phyloP scores from a whole-genome alignment of 2,113 vertebrate genomes.

The Excalfactoria chinensis region DNA sequence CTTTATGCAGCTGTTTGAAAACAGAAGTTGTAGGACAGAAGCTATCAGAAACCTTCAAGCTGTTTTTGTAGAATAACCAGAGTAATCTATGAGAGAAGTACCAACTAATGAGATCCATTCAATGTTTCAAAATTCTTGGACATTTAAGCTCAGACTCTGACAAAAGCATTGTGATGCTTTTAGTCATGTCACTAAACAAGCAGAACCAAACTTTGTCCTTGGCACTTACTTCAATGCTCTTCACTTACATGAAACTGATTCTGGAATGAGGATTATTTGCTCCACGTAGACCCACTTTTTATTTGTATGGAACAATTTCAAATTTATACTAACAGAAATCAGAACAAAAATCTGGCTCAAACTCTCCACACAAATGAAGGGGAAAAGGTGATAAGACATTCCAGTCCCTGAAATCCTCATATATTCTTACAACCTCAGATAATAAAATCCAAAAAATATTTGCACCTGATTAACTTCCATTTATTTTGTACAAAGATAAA shows the following conservation, averaged over 20 bases:
- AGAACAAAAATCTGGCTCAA: conserved; percentile 11
- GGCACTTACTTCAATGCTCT: background rate
- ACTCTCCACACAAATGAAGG: background rate
- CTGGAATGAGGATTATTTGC: background rate
- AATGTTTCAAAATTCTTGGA: background rate
- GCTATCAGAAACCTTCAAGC: background rate
- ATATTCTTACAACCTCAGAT: background rate
- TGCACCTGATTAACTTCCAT: background rate
- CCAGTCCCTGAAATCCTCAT: background rate
- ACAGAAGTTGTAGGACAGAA: background rate
- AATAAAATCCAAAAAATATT: background rate
- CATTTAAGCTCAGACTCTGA: background rate
- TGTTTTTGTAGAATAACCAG: background rate
- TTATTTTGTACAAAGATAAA: background rate
- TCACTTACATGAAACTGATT: background rate
- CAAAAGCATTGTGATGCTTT: background rate
- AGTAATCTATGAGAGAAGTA: background rate
- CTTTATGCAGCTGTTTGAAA: background rate
- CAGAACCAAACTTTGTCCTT: background rate
- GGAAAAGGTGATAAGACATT: background rate
- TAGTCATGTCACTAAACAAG: background rate
- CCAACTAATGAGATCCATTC: background rate
- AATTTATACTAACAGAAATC: conserved; percentile 2
- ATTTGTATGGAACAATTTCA: background rate
- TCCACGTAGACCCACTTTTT: background rate